Evolutionary conservation across 2,113 vertebrate genomes (phyloP).

Genomic region (Bungarus multicinctus): DNA sequence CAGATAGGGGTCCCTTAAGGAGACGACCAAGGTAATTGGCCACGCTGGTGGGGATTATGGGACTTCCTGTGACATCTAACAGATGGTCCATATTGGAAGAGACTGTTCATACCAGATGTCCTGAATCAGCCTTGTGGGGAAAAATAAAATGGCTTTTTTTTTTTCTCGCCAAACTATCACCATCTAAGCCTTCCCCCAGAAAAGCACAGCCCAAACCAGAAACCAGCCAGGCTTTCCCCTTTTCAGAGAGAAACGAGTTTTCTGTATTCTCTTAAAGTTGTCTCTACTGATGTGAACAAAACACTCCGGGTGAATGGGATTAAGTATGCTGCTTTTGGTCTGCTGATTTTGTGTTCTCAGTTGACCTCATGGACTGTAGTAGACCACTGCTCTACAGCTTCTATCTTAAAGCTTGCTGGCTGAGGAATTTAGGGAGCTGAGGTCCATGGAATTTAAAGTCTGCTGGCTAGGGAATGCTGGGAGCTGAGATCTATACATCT

Average conservation of each 20-base stretch:
- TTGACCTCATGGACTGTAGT: neutral
- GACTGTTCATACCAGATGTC: neutral
- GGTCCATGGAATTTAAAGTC: too few relatives aligned
- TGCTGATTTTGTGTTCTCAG: neutral
- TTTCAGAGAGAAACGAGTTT: neutral
- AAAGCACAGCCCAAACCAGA: neutral
- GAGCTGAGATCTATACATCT: too few relatives aligned
- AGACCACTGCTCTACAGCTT: neutral
- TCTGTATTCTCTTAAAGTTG: too few relatives aligned
- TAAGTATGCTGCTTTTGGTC: neutral
- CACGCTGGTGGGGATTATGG: neutral
- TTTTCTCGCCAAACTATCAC: neutral
- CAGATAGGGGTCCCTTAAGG: constrained; percentile 9
- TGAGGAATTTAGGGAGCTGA: neutral
- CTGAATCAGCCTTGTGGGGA: neutral
- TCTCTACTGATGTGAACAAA: neutral
- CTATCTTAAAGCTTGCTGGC: neutral
- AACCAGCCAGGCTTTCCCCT: neutral
- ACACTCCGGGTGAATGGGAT: neutral
- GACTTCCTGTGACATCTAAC: neutral
- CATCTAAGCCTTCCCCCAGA: neutral
- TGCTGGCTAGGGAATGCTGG: too few relatives aligned
- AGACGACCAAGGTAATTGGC: neutral
- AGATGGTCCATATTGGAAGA: neutral
- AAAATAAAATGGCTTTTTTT: neutral